Evolutionary conservation across 2,888 invertebrate genomes (phyloP).

Genomic region (Cosmopolites sordidus): DNA sequence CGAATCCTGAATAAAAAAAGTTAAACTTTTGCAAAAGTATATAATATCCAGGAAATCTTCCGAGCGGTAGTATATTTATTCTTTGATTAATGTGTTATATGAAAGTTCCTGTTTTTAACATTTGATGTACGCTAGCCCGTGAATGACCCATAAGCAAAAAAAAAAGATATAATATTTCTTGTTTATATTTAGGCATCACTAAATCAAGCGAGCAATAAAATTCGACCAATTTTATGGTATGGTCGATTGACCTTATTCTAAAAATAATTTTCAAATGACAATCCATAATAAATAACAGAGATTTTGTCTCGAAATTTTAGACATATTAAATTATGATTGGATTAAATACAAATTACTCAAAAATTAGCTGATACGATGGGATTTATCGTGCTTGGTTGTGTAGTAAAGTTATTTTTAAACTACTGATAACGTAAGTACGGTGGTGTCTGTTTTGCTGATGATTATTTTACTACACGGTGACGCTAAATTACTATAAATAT

Average conservation of each 20-base stretch:
- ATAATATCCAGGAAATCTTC: too few species aligned
- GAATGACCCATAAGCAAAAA: slow-evolving; percentile 14
- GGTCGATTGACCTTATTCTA: slow-evolving; percentile 19
- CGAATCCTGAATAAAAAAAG: too few species aligned
- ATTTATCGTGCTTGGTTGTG: neutral
- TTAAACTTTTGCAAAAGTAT: too few species aligned
- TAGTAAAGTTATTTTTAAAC: neutral
- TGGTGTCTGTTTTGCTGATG: neutral
- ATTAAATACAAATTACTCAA: slow-evolving; percentile 9
- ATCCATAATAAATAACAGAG: slow-evolving; percentile 6
- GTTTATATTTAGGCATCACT: slow-evolving; percentile 19
- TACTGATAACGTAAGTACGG: neutral
- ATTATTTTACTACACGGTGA: neutral
- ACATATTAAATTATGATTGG: slow-evolving; percentile 5
- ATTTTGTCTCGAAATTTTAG: neutral
- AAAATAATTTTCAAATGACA: slow-evolving; percentile 21
- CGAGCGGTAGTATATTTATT: too few species aligned
- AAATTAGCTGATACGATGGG: neutral
- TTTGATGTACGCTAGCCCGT: neutral
- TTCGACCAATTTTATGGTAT: slow-evolving; percentile 1
- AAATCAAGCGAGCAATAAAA: slow-evolving; percentile 21
- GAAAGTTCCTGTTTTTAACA: too few species aligned
- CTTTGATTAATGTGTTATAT: too few species aligned
- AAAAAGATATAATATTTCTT: slow-evolving; percentile 12
- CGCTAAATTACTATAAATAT: too few species aligned